These are phyloP conservation scores for Dipodomys spectabilis DNA, from an alignment of 2,113 vertebrate species.

Conservation along the genomic window DNA sequence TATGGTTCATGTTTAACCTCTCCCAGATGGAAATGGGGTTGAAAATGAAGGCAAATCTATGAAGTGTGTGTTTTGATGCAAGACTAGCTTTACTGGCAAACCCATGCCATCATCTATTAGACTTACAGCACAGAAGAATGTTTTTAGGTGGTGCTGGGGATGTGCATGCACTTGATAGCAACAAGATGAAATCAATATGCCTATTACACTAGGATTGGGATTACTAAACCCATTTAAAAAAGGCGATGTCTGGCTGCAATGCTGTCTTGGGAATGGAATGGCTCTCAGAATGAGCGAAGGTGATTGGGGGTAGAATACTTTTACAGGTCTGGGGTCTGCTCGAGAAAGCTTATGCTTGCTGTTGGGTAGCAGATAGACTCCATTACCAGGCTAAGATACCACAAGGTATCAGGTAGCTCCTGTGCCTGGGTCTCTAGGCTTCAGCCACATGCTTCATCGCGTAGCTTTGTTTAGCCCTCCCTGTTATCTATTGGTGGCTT, in stretches of 20 bases:
- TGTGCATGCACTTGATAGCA: no score
- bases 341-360: neutral
- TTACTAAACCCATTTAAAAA: fast-evolving
- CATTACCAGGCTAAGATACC: neutral
- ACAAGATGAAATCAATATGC: neutral
- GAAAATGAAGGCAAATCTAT: neutral
- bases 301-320: neutral
- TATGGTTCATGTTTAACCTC: neutral
- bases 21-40: neutral
- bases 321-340: neutral
- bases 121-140: neutral
- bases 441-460: neutral
- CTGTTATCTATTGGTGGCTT: neutral
- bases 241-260: neutral
- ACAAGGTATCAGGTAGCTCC: neutral
- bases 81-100: neutral
- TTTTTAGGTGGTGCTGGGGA: no score
- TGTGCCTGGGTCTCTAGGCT: neutral
- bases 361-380: neutral
- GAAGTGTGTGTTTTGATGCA: no score
- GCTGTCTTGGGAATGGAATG: neutral
- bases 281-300: neutral
- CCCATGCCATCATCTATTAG: neutral
- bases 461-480: neutral
- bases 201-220: no score